Conservation (phyloP, 2,797 vertebrate species). For the Gephyroberyx darwinii region DNA sequence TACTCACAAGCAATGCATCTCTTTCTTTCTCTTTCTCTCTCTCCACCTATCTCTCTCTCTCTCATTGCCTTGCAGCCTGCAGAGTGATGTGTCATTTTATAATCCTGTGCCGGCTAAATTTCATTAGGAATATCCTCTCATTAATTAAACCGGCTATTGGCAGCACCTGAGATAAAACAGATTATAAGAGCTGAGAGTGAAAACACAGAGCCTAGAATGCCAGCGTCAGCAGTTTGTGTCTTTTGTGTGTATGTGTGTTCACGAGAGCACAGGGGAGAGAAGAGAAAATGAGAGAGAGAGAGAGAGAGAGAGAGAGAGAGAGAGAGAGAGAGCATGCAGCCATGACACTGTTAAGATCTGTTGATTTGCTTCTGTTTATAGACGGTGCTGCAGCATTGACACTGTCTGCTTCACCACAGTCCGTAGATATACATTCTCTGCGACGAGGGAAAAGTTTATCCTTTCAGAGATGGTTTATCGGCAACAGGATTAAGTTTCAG, state of each 20-base stretch:
- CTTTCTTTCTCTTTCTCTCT: constrained; percentile 19
- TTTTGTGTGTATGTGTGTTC: constrained; percentile 31
- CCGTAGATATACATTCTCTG: not conserved
- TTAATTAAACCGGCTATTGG: constrained; percentile 83
- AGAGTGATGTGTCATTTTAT: constrained; percentile 76
- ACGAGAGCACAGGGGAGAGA: constrained; percentile 36
- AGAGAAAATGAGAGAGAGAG: not conserved
- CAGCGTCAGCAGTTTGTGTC: constrained; percentile 72
- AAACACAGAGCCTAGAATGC: constrained; percentile 70
- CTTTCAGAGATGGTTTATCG: constrained; percentile 56
- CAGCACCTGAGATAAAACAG: constrained; percentile 82
- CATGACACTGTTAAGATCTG: constrained; percentile 49
- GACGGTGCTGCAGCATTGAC: constrained; percentile 50
- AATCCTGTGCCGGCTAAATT: constrained; percentile 76
- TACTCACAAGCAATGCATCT: constrained; percentile 29
- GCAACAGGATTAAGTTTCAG: constrained; percentile 60
- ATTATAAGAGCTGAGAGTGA: constrained; percentile 78
- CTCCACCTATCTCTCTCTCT: constrained; percentile 42
- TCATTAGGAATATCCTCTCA: constrained; percentile 81
- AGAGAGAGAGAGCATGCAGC: not conserved
- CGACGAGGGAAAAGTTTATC: constrained; percentile 44
- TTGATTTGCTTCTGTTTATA: constrained; percentile 46
- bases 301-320: constrained; percentile 24
- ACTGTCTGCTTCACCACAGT: constrained; percentile 27
- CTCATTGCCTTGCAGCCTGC: constrained; percentile 76